Percentiles rank a stretch among this genome's conserved stretches.
These are phyloP conservation scores for Pachyramphus minor DNA, from an alignment of 2,113 vertebrate species.

Conservation along the genomic window DNA sequence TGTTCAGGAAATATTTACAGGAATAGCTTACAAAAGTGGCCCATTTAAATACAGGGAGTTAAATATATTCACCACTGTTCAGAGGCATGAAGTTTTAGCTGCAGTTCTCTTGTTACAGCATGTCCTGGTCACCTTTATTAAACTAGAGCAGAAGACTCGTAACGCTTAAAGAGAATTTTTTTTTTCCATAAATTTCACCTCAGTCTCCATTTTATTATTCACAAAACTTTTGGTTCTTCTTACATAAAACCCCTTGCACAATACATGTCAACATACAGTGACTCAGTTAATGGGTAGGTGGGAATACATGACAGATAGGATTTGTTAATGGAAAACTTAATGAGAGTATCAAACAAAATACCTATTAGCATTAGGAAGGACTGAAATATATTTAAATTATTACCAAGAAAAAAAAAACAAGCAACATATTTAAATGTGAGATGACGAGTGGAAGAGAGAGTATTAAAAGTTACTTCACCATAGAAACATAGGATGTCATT, in stretches of 20 bases:
- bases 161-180: background rate
- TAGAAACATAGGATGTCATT: slow-evolving; percentile 45
- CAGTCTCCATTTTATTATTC: background rate
- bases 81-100: background rate
- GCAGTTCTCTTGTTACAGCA: background rate
- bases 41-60: background rate
- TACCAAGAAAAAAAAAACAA: background rate
- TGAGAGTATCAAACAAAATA: slow-evolving; percentile 56
- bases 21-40: background rate
- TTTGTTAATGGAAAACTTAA: slow-evolving; percentile 56
- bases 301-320: slow-evolving; percentile 52
- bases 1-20: background rate
- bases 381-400: slow-evolving; percentile 36
- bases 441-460: slow-evolving; percentile 13
- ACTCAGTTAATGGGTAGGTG: slow-evolving; percentile 63
- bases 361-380: slow-evolving; percentile 32
- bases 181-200: background rate
- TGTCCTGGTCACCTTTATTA: background rate
- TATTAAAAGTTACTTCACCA: slow-evolving; percentile 56
- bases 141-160: background rate
- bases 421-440: slow-evolving; percentile 32
- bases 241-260: slow-evolving; percentile 48
- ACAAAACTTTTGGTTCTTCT: slow-evolving; percentile 20
- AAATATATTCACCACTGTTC: background rate
- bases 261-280: slow-evolving; percentile 37